A percentile compares a stretch with the other conserved stretches of the same genome.
Evolutionary conservation across 2,888 invertebrate species (phyloP).

Genomic region (Melieria crassipennis): DNA sequence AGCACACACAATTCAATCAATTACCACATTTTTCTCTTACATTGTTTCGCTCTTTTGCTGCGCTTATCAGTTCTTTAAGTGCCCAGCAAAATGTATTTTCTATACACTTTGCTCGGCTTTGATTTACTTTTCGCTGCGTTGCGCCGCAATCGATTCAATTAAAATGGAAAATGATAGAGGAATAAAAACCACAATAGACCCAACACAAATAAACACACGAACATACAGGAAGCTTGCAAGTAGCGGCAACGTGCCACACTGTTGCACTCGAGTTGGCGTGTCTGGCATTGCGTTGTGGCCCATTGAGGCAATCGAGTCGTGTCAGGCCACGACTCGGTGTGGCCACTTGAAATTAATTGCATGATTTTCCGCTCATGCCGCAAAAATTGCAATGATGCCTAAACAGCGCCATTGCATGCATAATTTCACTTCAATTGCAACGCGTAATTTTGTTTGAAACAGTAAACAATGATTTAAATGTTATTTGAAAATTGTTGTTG

Average conservation of each 20-base stretch:
- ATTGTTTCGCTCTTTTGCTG: background rate
- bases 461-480: too few relatives aligned
- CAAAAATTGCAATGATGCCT: too few relatives aligned
- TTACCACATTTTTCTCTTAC: too few relatives aligned
- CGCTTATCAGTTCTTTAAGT: conserved; percentile 11
- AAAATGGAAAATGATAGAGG: conserved; percentile 16
- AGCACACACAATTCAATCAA: too few relatives aligned
- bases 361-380: background rate
- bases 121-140: background rate
- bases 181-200: background rate
- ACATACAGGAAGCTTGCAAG: background rate
- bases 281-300: background rate
- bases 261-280: conserved; percentile 8
- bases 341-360: conserved; percentile 27
- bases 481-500: too few relatives aligned
- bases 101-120: conserved; percentile 8
- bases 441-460: background rate
- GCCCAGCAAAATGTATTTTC: background rate
- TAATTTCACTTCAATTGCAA: background rate
- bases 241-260: background rate
- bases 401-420: too few relatives aligned
- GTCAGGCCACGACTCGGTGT: conserved; percentile 11
- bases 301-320: conserved; percentile 1
- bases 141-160: conserved; percentile 12
- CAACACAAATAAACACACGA: background rate